phyloP scores from a whole-genome alignment of 2,888 invertebrate species.

The Hypselothyrea guttata region DNA sequence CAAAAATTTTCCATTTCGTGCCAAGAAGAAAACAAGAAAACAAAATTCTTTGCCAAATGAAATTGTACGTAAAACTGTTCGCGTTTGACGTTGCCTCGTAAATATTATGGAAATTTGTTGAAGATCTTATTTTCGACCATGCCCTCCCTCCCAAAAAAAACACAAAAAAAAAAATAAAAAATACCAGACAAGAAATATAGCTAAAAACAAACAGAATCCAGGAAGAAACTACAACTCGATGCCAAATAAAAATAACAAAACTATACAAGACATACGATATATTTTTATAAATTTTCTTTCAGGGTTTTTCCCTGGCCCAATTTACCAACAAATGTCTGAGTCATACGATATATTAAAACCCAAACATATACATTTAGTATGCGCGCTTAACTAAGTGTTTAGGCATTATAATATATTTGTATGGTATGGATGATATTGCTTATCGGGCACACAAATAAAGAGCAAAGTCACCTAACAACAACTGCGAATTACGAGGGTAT shows the following conservation, averaged over 20 bases:
- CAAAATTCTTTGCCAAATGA: slow-evolving; percentile 7
- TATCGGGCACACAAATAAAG: too few relatives aligned
- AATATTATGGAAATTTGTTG: slow-evolving; percentile 37
- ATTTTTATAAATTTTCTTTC: slow-evolving; percentile 1
- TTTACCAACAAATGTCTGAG: slow-evolving; percentile 1
- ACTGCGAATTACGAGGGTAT: too few relatives aligned
- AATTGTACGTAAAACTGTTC: slow-evolving; percentile 10
- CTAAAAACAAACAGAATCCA: slow-evolving; percentile 6
- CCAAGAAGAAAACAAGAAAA: slow-evolving; percentile 13
- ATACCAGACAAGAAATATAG: slow-evolving; percentile 6
- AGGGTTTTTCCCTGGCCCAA: slow-evolving; percentile 15
- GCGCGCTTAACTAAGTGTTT: too few relatives aligned
- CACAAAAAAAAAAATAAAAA: too few relatives aligned
- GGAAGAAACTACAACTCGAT: slow-evolving; percentile 25
- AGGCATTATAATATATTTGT: too few relatives aligned
- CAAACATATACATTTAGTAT: too few relatives aligned
- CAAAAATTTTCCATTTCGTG: slow-evolving; percentile 10
- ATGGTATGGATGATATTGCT: too few relatives aligned
- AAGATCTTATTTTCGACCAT: slow-evolving; percentile 16
- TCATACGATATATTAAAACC: too few relatives aligned
- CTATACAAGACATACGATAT: slow-evolving; percentile 3
- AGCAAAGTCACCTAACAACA: too few relatives aligned
- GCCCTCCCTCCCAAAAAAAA: too few relatives aligned
- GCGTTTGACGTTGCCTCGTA: slow-evolving; percentile 33
- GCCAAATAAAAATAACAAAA: slow-evolving; percentile 7